Base-by-base conservation (phyloP, 2,888 invertebrate genomes). In the Tenodera sinensis region DNA sequence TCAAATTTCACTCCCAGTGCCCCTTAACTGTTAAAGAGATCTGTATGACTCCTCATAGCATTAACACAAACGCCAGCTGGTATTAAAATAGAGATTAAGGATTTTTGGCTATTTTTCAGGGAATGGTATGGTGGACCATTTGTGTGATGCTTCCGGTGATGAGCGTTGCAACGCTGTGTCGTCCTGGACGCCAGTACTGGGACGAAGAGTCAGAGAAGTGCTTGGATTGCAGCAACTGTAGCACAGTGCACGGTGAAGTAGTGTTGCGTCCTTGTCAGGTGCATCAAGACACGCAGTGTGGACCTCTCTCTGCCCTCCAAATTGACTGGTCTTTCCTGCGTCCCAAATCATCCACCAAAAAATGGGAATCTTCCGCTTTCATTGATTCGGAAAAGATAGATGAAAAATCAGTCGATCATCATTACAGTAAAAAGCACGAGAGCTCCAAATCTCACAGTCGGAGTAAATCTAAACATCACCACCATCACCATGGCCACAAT, bases 211-310 rank as follows among this genome's bases (percentile, higher is more conserved):
- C 94, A 91, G 95, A 95, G 92, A 93, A 93, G 91, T 97, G 97
- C 93, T 93, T 95, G 91, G 95, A 96, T 34, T 97, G 97, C 94
- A 96, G 96, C 89, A 94, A 94, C 92, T 97, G 97, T 93, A 95
- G 95, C 91, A 93, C 28, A 12, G 28, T 94, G 28, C 71, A 34
- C 3, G 89, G 89, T 1, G 92, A 93, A 88, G 95, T 96, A 90
- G 96, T 97, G 83, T 93, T 96, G 90, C 94, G 95, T 89, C 97
- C 97, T 89, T 97, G 97, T 93, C 96, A 96, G 92, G 93, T 96
- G 90, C 96, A 97, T 93, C 94, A 96, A 90, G 96, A 97, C 93
- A 96, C 97, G 83, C 94, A 96, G 91, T 97, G 97, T 93, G 96
- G 96, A 83, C 95, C 96, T 2, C 94, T 96, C 84, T 94, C 95